These are phyloP conservation scores for Carcinoscorpius rotundicauda DNA, from an alignment of 1,140 invertebrate species.

Conservation along the genomic window DNA sequence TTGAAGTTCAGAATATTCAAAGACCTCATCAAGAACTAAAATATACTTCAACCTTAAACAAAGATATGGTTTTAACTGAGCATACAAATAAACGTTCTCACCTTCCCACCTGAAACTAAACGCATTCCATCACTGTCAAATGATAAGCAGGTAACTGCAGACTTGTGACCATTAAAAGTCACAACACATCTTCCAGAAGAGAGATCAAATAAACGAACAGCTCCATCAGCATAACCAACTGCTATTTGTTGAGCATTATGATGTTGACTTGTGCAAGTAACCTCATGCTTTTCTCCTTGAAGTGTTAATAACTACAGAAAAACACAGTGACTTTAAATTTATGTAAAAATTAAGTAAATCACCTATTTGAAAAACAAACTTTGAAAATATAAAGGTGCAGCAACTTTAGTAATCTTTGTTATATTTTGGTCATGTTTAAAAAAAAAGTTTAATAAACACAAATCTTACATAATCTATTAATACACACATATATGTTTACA, in stretches of 20 bases:
- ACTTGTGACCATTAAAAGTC: slow-evolving; percentile 78
- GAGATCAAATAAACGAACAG: slow-evolving; percentile 58
- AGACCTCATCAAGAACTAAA: too few species aligned
- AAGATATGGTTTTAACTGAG: not conserved
- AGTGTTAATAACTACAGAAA: slow-evolving; percentile 26
- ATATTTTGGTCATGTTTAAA: too few species aligned
- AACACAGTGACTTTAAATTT: slow-evolving; percentile 47
- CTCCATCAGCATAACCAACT: slow-evolving; percentile 83
- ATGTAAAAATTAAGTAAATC: slow-evolving; percentile 14
- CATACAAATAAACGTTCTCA: slow-evolving; percentile 29
- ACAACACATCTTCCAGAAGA: slow-evolving; percentile 51
- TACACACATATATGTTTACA: too few species aligned
- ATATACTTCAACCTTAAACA: too few species aligned
- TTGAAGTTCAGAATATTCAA: too few species aligned
- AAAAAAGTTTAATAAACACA: too few species aligned
- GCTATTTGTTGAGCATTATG: slow-evolving; percentile 44
- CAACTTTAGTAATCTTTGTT: too few species aligned
- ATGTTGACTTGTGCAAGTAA: slow-evolving; percentile 48
- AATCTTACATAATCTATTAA: too few species aligned
- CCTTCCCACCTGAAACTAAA: slow-evolving; percentile 75
- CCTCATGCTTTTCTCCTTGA: slow-evolving; percentile 59
- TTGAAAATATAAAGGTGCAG: not conserved
- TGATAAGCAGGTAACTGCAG: slow-evolving; percentile 62
- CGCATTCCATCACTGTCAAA: slow-evolving; percentile 68
- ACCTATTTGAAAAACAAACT: slow-evolving; percentile 17